A percentile compares a stretch with the other conserved stretches of the same genome.
Conservation (phyloP, 2,888 invertebrate genomes). For the Euplexia lucipara region DNA sequence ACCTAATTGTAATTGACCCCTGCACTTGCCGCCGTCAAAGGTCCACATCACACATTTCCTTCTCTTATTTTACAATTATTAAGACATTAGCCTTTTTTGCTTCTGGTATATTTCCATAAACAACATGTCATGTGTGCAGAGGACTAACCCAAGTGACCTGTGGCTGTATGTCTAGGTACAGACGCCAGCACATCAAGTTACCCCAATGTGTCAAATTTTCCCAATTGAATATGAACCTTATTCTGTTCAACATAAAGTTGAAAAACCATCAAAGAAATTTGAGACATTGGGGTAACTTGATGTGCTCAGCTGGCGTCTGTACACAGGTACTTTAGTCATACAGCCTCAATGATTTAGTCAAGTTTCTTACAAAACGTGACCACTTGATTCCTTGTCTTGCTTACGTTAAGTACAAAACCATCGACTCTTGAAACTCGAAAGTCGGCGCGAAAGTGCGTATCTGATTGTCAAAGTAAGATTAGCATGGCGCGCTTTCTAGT, state of each 20-base stretch:
- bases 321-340: not conserved
- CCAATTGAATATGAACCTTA: too few species aligned
- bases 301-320: too few species aligned
- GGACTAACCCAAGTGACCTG: not conserved
- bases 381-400: not conserved
- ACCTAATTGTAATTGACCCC: constrained; percentile 57
- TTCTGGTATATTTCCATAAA: constrained; percentile 2
- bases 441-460: constrained; percentile 34
- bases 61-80: constrained; percentile 31
- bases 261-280: too few species aligned
- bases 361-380: not conserved
- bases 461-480: constrained; percentile 34
- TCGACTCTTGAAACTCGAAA: constrained; percentile 5
- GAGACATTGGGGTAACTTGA: too few species aligned
- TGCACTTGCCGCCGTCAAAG: constrained; percentile 26
- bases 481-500: not conserved
- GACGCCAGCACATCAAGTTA: too few species aligned
- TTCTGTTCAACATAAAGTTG: too few species aligned
- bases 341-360: constrained; percentile 11
- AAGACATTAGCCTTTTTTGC: constrained; percentile 30
- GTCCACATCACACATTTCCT: constrained; percentile 40
- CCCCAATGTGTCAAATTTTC: too few species aligned
- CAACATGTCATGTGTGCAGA: not conserved
- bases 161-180: too few species aligned
- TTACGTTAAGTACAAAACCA: constrained; percentile 3